Evolutionary conservation across 2,113 vertebrate genomes (phyloP).

Genomic region (Syngnathoides biaculeatus): DNA sequence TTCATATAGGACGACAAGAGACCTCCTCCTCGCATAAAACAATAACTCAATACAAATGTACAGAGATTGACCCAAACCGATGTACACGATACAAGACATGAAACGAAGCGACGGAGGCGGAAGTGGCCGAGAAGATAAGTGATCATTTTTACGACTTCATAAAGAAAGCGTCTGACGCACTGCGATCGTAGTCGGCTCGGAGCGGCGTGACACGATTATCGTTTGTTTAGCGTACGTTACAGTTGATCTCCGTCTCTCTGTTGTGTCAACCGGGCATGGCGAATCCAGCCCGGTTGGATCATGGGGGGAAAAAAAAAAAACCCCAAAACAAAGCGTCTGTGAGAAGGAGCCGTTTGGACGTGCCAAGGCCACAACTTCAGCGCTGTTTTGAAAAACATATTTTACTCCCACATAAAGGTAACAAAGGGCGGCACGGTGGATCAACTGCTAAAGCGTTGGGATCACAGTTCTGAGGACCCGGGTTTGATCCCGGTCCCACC

Average conservation of each 20-base stretch:
- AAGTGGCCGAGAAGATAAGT: background rate
- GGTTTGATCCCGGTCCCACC: too few species aligned
- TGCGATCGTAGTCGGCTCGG: background rate
- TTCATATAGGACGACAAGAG: too few species aligned
- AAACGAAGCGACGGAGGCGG: background rate
- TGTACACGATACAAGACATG: background rate
- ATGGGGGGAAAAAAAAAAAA: background rate
- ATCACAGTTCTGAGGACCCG: too few species aligned
- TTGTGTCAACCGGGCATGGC: background rate
- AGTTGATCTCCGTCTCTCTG: constrained; percentile 7
- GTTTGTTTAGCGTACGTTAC: constrained; percentile 27
- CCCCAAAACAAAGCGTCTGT: background rate
- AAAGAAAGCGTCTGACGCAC: constrained; percentile 28
- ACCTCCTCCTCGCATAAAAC: background rate
- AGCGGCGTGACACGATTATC: constrained; percentile 37
- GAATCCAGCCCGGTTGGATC: constrained; percentile 19
- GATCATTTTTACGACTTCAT: background rate
- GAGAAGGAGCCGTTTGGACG: background rate
- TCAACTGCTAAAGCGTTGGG: too few species aligned
- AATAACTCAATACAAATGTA: too few species aligned
- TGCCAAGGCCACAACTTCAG: background rate
- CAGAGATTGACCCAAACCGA: background rate
- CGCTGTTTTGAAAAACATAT: background rate
- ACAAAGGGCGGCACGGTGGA: too few species aligned
- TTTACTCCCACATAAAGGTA: background rate